These are phyloP conservation scores for Zophobas morio DNA, from an alignment of 1,140 invertebrate species.

Conservation along the genomic window DNA sequence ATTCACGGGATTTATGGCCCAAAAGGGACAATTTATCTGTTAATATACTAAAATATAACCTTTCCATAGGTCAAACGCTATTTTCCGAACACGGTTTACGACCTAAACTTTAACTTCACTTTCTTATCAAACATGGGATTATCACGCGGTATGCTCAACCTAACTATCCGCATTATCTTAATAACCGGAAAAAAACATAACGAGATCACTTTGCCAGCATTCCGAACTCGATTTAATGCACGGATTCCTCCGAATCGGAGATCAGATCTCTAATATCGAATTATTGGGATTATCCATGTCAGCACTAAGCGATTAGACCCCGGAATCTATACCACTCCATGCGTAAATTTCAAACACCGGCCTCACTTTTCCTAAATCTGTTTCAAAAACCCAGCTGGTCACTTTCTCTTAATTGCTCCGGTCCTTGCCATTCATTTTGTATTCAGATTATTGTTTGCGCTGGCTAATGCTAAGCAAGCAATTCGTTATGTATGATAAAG, in stretches of 20 bases:
- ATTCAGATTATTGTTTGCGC: slow-evolving; percentile 46
- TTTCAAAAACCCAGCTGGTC: slow-evolving; percentile 23
- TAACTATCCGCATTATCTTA: background rate
- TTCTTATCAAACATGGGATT: slow-evolving; percentile 19
- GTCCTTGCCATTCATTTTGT: slow-evolving; percentile 27
- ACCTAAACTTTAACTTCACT: slow-evolving; percentile 23
- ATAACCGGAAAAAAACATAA: slow-evolving; percentile 18
- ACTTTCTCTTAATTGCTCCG: slow-evolving; percentile 21
- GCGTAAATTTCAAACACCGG: slow-evolving; percentile 23
- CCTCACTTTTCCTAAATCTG: slow-evolving; percentile 1
- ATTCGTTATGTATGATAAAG: slow-evolving; percentile 47
- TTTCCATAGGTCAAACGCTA: slow-evolving; percentile 60
- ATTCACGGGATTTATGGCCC: slow-evolving; percentile 61
- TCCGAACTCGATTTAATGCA: slow-evolving; percentile 40
- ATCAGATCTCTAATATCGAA: slow-evolving; percentile 43
- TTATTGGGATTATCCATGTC: slow-evolving; percentile 49
- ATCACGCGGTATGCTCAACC: slow-evolving; percentile 14
- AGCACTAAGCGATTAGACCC: slow-evolving; percentile 42
- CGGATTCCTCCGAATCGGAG: slow-evolving; percentile 23
- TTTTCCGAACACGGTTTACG: slow-evolving; percentile 40
- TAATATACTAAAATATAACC: slow-evolving; percentile 62
- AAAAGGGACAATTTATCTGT: slow-evolving; percentile 62
- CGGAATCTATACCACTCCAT: slow-evolving; percentile 14
- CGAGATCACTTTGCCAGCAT: slow-evolving; percentile 23
- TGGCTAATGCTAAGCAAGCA: slow-evolving; percentile 44